Conservation (phyloP, 2,113 vertebrate species). For the Otus sunia region DNA sequence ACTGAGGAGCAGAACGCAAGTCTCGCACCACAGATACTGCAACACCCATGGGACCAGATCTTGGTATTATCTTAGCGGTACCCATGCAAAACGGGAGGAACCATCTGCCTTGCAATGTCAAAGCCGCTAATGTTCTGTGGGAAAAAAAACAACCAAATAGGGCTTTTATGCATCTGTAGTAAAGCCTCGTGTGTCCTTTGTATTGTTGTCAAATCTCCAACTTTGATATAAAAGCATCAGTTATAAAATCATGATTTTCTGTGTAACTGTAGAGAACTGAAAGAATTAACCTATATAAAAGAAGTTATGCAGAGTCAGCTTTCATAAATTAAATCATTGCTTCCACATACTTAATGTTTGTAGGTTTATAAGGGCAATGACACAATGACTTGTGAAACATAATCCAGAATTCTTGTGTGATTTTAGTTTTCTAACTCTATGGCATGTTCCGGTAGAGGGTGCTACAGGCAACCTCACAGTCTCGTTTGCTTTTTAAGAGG, state of each 20-base stretch:
- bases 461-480: neutral
- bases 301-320: neutral
- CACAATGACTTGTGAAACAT: accelerated
- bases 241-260: accelerated
- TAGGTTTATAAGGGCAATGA: too few relatives aligned
- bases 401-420: too few relatives aligned
- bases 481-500: too few relatives aligned
- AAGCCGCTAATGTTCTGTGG: neutral
- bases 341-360: accelerated
- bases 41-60: too few relatives aligned
- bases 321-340: accelerated
- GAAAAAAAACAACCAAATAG: accelerated
- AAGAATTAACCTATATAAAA: neutral
- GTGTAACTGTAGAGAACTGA: neutral
- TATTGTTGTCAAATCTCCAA: neutral
- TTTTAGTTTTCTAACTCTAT: neutral
- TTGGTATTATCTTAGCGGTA: neutral
- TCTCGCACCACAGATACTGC: neutral
- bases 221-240: neutral
- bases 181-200: neutral
- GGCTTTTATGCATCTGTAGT: neutral
- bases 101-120: neutral
- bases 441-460: neutral
- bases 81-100: neutral
- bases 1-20: neutral